These are phyloP conservation scores for Ceyx cyanopectus DNA, from an alignment of 2,113 vertebrate genomes.

Conservation along the genomic window DNA sequence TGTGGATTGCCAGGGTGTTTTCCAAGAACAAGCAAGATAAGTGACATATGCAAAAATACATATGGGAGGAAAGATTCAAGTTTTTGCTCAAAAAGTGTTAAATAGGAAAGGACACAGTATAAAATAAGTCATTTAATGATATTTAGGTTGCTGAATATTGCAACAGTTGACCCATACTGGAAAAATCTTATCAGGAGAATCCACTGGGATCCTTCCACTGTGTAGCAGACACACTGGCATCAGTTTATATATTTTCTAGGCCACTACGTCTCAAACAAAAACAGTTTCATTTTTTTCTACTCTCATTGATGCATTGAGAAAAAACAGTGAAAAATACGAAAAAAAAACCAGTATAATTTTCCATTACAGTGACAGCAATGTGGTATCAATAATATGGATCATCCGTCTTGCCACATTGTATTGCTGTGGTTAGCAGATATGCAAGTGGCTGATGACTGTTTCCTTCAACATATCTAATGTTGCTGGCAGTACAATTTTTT, in stretches of 20 bases:
- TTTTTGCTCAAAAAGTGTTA: neutral
- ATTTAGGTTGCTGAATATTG: slow-evolving; percentile 36
- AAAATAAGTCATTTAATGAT: neutral
- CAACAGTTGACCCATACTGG: neutral
- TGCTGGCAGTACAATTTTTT: neutral
- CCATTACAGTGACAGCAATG: neutral
- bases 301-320: neutral
- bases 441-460: neutral
- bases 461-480: neutral
- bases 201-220: neutral
- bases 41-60: neutral
- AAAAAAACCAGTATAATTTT: neutral
- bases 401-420: neutral
- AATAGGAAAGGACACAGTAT: neutral
- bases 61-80: neutral
- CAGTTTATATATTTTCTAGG: slow-evolving; percentile 19
- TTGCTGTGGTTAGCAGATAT: neutral
- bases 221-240: neutral
- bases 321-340: neutral
- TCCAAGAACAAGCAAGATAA: neutral
- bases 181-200: neutral
- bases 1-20: neutral
- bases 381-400: neutral
- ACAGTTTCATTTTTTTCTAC: neutral
- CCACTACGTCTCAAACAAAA: neutral